Conservation (phyloP, 2,888 invertebrate genomes). For the Microchrysa polita region DNA sequence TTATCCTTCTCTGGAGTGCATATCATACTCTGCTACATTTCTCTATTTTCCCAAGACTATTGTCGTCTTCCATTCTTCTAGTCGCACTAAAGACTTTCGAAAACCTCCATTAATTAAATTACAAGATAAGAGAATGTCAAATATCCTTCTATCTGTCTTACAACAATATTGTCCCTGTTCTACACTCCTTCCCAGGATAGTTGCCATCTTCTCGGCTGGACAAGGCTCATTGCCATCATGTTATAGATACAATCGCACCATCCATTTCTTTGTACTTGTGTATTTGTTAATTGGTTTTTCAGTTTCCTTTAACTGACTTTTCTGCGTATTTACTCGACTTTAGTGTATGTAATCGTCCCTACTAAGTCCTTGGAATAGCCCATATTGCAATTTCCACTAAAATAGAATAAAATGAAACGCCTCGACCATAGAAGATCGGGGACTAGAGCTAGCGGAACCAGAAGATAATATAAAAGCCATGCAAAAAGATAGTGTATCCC, state of each 20-base stretch:
- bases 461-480: no score
- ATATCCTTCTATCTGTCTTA: background rate
- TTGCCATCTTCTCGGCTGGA: background rate
- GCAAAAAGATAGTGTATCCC: no score
- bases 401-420: background rate
- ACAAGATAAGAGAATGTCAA: conserved; percentile 9
- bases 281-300: conserved; percentile 11
- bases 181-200: background rate
- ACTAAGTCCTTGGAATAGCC: conserved; percentile 6
- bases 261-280: conserved; percentile 3
- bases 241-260: background rate
- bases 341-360: conserved; percentile 3
- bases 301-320: conserved; percentile 11
- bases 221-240: conserved; percentile 3
- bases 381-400: conserved; percentile 9
- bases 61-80: no score
- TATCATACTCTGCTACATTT: no score
- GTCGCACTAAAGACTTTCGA: no score
- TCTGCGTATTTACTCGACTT: conserved; percentile 4
- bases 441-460: no score
- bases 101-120: conserved; percentile 10
- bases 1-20: no score
- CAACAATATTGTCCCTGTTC: conserved; percentile 3
- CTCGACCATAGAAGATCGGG: no score
- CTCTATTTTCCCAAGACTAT: no score